Conservation (phyloP, 1,140 invertebrate genomes). For the Armadillidium nasatum region DNA sequence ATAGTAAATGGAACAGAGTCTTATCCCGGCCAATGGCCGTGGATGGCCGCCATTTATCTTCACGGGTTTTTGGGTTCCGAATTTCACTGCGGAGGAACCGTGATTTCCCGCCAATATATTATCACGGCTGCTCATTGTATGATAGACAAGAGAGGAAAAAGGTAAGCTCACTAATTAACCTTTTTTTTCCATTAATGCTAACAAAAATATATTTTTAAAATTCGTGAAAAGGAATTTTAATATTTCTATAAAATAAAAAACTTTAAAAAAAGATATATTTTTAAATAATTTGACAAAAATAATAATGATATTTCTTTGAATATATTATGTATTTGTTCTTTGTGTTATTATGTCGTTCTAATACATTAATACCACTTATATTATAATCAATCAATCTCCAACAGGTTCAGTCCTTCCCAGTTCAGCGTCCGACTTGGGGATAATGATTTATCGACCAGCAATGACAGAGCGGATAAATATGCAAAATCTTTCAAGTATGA, state of each 20-base stretch:
- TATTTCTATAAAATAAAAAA: too few species aligned
- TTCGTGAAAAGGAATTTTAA: too few species aligned
- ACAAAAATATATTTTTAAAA: too few species aligned
- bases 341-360: too few species aligned
- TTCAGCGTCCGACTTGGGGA: background rate
- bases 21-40: background rate
- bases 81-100: background rate
- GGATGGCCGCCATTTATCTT: slow-evolving; percentile 1
- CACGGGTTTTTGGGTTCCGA: background rate
- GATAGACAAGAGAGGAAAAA: background rate
- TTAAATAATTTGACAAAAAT: too few species aligned
- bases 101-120: background rate
- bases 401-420: background rate
- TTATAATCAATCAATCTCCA: too few species aligned
- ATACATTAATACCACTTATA: too few species aligned
- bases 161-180: background rate
- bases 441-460: background rate
- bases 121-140: background rate
- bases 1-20: background rate
- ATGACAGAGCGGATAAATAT: background rate
- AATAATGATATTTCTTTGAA: too few species aligned
- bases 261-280: too few species aligned
- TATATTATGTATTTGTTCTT: too few species aligned
- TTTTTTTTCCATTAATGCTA: too few species aligned
- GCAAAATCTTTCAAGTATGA: background rate